Evolutionary conservation across 2,888 invertebrate species (phyloP), one percentile per base, ranked within the genome.

Genomic region (Anagyrus pseudococci): DNA sequence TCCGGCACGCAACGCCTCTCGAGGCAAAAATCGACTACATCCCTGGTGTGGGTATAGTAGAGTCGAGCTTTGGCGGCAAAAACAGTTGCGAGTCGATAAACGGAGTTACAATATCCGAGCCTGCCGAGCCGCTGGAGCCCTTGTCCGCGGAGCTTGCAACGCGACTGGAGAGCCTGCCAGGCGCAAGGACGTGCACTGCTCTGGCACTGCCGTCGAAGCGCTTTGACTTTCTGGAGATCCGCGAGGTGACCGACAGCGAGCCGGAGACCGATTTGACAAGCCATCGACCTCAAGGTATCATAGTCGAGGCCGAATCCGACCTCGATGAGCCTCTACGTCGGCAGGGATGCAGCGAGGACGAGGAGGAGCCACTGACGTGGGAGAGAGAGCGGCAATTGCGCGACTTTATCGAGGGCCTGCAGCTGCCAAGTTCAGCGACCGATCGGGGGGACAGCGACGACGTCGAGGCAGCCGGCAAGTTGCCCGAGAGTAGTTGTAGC

Each of bases 251-350:
- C 56, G 78, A 79, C 58, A 73, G 73, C 64, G 79, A 80, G 49
- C 67, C 69, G 26, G 78, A 77, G 26, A 57, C 65, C 22, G 77
- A 75, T 17, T 71, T 65, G 63, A 70, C 7, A 8, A 17, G 37
- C 25, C 10, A 19, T 4, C 6, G 6, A 20, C 29, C 13, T 8
- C 22, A 43, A 54, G 62, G 49, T 10, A 58, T 66, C n/a, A 57
- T 64, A 23, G 83, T 91, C 15, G 90, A 90, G 77, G 86, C 85
- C 22, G 88, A 88, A 61, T 85, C 87, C 0, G 88, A 88, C 68
- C 78, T 84, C 40, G 86, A 88, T 71, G 88, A 87, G n/a, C 50
- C 63, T 73, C n/a, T n/a, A n/a, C n/a, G n/a, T n/a, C n/a, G n/a
- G n/a, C n/a, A n/a, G n/a, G n/a, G n/a, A n/a, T n/a, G n/a, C n/a